These are phyloP conservation scores for Brachionus asplanchnoidis DNA, from an alignment of 1,140 invertebrate species.

Conservation along the genomic window DNA sequence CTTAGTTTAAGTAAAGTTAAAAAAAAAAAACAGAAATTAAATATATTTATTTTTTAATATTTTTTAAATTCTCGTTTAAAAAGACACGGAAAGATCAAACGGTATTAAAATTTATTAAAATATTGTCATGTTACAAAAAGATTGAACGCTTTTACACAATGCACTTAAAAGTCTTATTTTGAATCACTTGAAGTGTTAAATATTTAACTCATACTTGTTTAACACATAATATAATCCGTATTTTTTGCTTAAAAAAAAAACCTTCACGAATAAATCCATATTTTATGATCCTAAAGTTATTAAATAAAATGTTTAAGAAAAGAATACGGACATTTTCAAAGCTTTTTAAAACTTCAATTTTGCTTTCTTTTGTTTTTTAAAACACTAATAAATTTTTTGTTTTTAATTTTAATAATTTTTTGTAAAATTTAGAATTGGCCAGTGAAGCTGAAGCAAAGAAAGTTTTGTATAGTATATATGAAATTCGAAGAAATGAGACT, in stretches of 20 bases:
- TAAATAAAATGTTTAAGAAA: too few species aligned
- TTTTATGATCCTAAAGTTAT: too few species aligned
- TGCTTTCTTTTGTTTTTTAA: not conserved
- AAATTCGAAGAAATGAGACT: slow-evolving; percentile 19
- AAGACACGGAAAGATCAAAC: slow-evolving; percentile 8
- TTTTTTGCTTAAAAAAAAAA: too few species aligned
- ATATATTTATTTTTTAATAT: not conserved
- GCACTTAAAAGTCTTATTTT: not conserved
- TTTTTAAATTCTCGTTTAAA: not conserved
- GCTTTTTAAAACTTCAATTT: not conserved
- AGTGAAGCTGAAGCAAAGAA: slow-evolving; percentile 42
- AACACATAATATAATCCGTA: too few species aligned
- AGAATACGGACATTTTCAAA: too few species aligned
- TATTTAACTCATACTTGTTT: too few species aligned
- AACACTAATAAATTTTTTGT: not conserved
- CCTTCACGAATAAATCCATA: too few species aligned
- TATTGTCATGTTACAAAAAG: not conserved
- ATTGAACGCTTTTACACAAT: not conserved
- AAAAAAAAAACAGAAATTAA: too few species aligned
- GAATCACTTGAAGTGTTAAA: not conserved
- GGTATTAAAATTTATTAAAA: slow-evolving; percentile 1
- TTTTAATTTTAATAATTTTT: not conserved
- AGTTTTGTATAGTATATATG: slow-evolving; percentile 31
- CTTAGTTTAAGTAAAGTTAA: too few species aligned
- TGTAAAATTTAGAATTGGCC: not conserved